phyloP scores from a whole-genome alignment of 2,888 invertebrate species.

The Hanleya hanleyi region DNA sequence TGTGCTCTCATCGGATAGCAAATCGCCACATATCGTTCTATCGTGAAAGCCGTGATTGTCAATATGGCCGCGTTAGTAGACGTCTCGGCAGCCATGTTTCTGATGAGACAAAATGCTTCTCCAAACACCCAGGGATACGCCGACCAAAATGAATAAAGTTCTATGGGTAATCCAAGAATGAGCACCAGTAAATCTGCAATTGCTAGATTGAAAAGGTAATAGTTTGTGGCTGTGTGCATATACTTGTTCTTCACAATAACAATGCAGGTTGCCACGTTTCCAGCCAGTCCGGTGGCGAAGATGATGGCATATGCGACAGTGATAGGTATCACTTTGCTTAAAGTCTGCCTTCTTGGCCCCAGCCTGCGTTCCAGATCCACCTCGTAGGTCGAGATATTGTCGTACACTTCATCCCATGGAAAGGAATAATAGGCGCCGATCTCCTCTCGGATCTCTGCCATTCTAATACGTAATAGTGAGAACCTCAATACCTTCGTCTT shows the following conservation, averaged over 20 bases:
- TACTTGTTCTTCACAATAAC: conserved; percentile 53
- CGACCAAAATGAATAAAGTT: conserved; percentile 78
- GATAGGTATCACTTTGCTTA: conserved; percentile 50
- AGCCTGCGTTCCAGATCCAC: conserved; percentile 37
- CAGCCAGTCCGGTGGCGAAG: conserved; percentile 42
- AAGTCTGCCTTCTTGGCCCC: conserved; percentile 46
- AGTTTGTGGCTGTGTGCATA: conserved; percentile 77
- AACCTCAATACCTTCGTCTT: too few relatives aligned
- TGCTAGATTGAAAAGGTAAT: conserved; percentile 90
- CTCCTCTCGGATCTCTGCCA: background rate
- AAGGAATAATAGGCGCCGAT: background rate
- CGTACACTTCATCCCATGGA: background rate
- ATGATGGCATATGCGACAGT: conserved; percentile 36
- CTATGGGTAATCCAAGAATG: conserved; percentile 86
- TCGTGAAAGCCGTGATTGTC: conserved; percentile 88
- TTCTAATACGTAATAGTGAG: too few relatives aligned
- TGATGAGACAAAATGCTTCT: conserved; percentile 83
- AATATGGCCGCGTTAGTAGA: conserved; percentile 81
- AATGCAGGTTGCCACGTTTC: conserved; percentile 51
- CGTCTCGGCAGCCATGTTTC: conserved; percentile 89
- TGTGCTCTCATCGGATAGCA: conserved; percentile 89
- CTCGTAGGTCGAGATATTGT: background rate
- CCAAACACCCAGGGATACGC: conserved; percentile 78
- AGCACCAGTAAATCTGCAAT: conserved; percentile 86
- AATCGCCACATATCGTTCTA: conserved; percentile 90